A percentile compares a stretch with the other conserved stretches of the same genome.
Evolutionary conservation across 2,113 vertebrate genomes (phyloP).

Genomic region (Lophotis ruficrista): DNA sequence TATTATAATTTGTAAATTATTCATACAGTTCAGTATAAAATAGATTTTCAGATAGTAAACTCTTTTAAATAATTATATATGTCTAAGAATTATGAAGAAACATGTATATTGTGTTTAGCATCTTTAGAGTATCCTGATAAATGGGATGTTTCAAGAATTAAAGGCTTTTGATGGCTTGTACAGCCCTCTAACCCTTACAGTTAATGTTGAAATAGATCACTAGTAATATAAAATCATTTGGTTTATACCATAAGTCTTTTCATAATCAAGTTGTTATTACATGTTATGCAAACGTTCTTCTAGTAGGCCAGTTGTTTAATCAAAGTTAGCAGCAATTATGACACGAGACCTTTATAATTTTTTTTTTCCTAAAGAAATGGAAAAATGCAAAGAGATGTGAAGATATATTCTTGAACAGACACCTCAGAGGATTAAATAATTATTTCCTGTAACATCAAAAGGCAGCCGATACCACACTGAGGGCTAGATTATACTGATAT

Average conservation of each 20-base stretch:
- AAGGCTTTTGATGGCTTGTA: not conserved
- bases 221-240: not conserved
- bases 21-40: not conserved
- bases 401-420: not conserved
- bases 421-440: not conserved
- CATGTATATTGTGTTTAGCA: not conserved
- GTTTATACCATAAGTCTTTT: not conserved
- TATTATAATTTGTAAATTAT: not conserved
- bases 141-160: not conserved
- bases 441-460: not conserved
- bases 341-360: not conserved
- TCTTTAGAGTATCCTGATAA: not conserved
- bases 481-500: not conserved
- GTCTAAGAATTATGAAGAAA: not conserved
- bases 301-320: not conserved
- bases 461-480: not conserved
- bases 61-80: not conserved
- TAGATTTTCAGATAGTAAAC: not conserved
- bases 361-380: not conserved
- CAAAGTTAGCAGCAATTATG: not conserved
- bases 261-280: not conserved
- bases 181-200: not conserved
- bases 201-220: not conserved
- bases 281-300: not conserved
- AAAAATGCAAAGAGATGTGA: not conserved